Evolutionary conservation across 2,797 vertebrate species (phyloP), one percentile per base, ranked within the genome.

Genomic region (Lerista edwardsae): DNA sequence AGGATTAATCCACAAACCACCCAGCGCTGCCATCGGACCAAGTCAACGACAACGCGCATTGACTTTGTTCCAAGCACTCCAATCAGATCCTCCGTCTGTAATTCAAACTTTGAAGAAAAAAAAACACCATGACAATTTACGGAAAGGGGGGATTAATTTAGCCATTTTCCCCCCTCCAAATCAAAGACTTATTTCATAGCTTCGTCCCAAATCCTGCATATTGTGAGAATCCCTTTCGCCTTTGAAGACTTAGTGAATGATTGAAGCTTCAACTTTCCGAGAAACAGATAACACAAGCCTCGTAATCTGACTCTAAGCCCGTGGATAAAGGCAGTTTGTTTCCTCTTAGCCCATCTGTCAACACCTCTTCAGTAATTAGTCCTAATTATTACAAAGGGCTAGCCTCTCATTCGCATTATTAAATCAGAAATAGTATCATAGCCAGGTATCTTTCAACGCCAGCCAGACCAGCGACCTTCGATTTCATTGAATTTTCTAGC

Each of bases 271-370:
- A 96, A 96, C 96, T 97, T 97, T 97, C 97, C 96, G 96, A 95
- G 97, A 95, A 98, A 97, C 97, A 99, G 98, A 99, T 98, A 99
- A 99, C 97, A 97, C 97, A 96, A 96, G 97, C 97, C 97, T 90
- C 94, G 99, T 99, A 99, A 99, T 98, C 98, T 96, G 98, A 99
- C 98, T 99, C 99, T 98, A 98, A 98, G 97, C 97, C 97, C 94
- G 76, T 95, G 98, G 97, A 99, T 99, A 99, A 99, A 99, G 98
- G 97, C 98, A 99, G 98, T 98, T 99, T 99, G 98, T 99, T 98
- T 98, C 98, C 97, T 98, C 97, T 97, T 97, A 97, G 97, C 96
- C 94, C 76, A 91, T 99, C 98, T 99, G 98, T 99, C 99, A 98
- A 98, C 98, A 99, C 99, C 98, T 99, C 96, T 95, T 95, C 96